Base-by-base conservation (phyloP, 2,797 vertebrate genomes). In the Sebastes iracundus region DNA sequence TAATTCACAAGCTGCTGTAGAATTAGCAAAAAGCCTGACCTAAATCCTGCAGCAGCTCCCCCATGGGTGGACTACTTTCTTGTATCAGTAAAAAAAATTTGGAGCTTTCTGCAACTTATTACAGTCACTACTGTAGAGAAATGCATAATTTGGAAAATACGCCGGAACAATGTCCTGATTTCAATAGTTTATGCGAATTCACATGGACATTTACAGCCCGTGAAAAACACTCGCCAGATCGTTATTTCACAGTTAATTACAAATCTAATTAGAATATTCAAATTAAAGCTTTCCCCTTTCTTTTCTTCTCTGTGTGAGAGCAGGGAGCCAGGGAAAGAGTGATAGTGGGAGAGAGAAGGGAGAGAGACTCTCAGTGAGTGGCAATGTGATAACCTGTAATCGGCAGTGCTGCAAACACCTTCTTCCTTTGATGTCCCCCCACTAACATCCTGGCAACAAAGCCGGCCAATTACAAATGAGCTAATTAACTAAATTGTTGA, bases 401-500 rank as follows among this genome's bases (percentile, higher is more conserved):
- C 96, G 95, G 92, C 95, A 93, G 97, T 94, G 92, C 97, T 95
- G 97, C 97, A 98, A 99, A 99, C 97, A 99, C 97, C 97, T 97
- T 97, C 96, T 92, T 97, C 96, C 93, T 98, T 96, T 98, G 97
- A 99, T 98, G 97, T 97, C 96, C 96, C 94, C 88, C 96, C 96
- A 95, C 97, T 97, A 97, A 98, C 97, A 97, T 98, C 96, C 96
- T 94, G 95, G 97, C 97, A 98, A 99, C 97, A 99, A 99, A 97
- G 97, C 96, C 96, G 96, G 95, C 97, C 97, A 97, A 98, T 99
- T 99, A 99, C 97, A 99, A 99, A 98, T 98, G 97, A 99, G 97
- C 97, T 99, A 99, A 99, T 99, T 99, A 99, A 99, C 97, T 98
- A 98, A 99, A 99, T 99, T 99, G 98, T 98, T 99, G 98, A 99